Conservation (phyloP, 2,797 vertebrate genomes). For the Darevskia mixta region DNA sequence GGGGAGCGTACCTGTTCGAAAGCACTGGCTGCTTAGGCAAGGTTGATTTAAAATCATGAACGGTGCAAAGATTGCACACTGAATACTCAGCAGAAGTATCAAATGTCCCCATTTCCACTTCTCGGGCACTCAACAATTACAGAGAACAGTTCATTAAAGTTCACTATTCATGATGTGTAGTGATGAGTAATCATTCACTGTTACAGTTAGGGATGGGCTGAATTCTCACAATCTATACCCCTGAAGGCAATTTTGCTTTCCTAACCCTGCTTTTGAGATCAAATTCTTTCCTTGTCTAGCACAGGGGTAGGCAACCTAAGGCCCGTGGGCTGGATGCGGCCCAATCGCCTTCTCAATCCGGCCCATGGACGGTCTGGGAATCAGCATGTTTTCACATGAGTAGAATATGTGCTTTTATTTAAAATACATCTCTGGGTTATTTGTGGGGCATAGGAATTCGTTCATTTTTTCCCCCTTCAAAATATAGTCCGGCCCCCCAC, state of each 20-base stretch:
- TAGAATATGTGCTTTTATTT: no score
- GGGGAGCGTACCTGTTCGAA: not conserved
- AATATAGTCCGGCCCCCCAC: no score
- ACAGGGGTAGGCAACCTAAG: no score
- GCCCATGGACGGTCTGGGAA: no score
- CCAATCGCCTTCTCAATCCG: no score
- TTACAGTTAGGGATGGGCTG: not conserved
- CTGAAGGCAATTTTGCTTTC: not conserved
- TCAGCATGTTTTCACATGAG: no score
- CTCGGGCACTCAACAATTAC: not conserved
- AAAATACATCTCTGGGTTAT: no score
- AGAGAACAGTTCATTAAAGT: not conserved
- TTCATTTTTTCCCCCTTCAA: no score
- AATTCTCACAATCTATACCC: not conserved
- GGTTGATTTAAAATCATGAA: not conserved
- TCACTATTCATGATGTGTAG: not conserved
- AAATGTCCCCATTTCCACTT: not conserved
- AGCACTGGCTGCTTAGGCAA: not conserved
- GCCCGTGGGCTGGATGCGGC: no score
- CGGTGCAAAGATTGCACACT: not conserved
- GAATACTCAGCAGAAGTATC: not conserved
- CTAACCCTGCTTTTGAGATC: not conserved
- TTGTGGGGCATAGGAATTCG: no score
- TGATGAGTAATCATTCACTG: conserved; percentile 4
- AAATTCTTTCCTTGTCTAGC: not conserved